Percentiles rank a stretch among this genome's conserved stretches.
These are phyloP conservation scores for Philhelius pedissequus DNA, from an alignment of 2,888 invertebrate genomes.

Conservation along the genomic window DNA sequence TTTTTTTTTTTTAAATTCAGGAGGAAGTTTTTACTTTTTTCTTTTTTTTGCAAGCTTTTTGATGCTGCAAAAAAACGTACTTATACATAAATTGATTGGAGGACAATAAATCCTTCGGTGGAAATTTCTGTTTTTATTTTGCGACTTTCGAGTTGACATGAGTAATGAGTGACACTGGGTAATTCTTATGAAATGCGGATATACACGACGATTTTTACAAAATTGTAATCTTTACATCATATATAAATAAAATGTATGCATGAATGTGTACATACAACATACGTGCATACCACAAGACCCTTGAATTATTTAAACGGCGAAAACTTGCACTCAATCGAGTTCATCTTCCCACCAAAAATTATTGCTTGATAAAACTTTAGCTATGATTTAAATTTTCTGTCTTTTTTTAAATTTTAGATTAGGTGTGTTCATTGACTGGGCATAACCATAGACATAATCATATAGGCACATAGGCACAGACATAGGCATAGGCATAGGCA, in stretches of 20 bases:
- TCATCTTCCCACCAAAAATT: no score
- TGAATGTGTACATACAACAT: not conserved
- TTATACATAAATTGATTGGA: constrained; percentile 64
- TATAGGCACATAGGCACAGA: no score
- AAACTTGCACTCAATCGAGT: no score
- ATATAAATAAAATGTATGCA: no score
- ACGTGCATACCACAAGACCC: not conserved
- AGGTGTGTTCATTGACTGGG: no score
- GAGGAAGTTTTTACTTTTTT: not conserved
- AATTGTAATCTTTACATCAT: no score
- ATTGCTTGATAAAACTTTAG: no score
- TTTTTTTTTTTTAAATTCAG: not conserved
- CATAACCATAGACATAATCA: no score
- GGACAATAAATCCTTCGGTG: constrained; percentile 47
- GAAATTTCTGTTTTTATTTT: constrained; percentile 8
- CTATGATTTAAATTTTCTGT: no score
- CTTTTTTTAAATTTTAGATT: no score
- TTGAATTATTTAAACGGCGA: not conserved
- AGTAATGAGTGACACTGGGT: constrained; percentile 51
- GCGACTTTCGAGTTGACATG: constrained; percentile 20
- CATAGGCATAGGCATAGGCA: no score
- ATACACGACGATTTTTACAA: not conserved
- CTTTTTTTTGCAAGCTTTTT: constrained; percentile 8
- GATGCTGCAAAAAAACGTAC: not conserved
- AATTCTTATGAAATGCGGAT: constrained; percentile 18